Conservation (phyloP, 2,888 invertebrate genomes). For the Smittia aterrima region DNA sequence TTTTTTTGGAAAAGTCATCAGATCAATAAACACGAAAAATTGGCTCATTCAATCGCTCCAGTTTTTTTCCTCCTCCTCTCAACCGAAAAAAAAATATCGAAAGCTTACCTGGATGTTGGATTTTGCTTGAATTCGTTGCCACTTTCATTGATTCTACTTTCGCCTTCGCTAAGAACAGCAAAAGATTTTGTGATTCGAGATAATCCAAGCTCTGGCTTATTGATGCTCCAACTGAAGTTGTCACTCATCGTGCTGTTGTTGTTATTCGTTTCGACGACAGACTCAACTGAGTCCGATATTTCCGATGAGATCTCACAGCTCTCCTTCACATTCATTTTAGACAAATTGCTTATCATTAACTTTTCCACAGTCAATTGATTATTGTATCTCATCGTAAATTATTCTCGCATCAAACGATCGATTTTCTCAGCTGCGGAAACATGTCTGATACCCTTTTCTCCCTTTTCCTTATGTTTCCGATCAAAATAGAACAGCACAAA, state of each 20-base stretch:
- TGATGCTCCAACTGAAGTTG: conserved; percentile 31
- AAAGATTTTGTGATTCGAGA: conserved; percentile 17
- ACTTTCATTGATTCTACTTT: conserved; percentile 15
- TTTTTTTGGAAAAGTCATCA: neutral
- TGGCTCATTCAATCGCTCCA: neutral
- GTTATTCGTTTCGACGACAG: conserved; percentile 13
- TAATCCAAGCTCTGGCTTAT: conserved; percentile 6
- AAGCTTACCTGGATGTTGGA: conserved; percentile 26
- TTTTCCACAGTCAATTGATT: conserved; percentile 12
- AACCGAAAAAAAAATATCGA: neutral
- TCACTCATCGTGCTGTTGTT: conserved; percentile 22
- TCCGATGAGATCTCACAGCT: conserved; percentile 21
- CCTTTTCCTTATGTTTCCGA: neutral
- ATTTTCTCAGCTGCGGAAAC: neutral
- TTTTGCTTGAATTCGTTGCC: conserved; percentile 11
- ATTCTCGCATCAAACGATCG: neutral
- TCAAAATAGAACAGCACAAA: neutral
- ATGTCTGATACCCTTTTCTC: neutral
- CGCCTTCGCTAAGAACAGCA: conserved; percentile 21
- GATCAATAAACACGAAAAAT: conserved; percentile 2
- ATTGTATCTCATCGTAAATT: conserved; percentile 31
- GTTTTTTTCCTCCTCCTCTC: neutral
- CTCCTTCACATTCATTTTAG: neutral
- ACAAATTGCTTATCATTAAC: neutral
- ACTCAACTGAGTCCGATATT: conserved; percentile 17